Evolutionary conservation across 2,113 vertebrate species (phyloP), one percentile per base, ranked within the genome.

Genomic region (Pygoscelis adeliae): DNA sequence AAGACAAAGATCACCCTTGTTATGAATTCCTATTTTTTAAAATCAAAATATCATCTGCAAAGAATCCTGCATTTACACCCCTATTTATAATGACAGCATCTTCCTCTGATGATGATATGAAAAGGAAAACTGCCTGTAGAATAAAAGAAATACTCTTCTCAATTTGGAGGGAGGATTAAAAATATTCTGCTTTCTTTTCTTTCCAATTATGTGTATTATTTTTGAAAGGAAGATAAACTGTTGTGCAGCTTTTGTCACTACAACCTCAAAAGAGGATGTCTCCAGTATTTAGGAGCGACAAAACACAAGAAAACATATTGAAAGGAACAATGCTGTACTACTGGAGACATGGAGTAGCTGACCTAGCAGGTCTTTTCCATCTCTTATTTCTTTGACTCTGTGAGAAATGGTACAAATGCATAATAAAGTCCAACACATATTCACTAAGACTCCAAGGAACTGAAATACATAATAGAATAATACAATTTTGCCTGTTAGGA

Each of bases 361-460:
- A 95, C 94, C 91, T 89, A 50, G 89, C 16, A 83, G 87, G 84
- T 25, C 62, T 93, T 95, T 88, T 88, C 91, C 50, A 91, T 93
- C 78, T 90, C 74, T 83, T 85, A 88, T 61, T 87, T 97, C 83
- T 96, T 85, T 94, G 53, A 66, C 82, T 92, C 67, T 63, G 61
- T 76, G 15, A 95, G 70, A 91, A 93, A 79, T 18, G 30, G 61
- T 85, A 85, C 53, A 94, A 94, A 84, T 61, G 20, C 46, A 58
- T 95, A 89, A 91, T 87, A 46, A 95, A 95, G 73, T 77, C 84
- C 66, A 94, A 76, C 50, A 72, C 12, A 17, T 50, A 73, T 79
- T 85, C 84, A 90, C 70, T 80, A 81, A 89, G 78, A 86, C 73
- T 81, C 82, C 2, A 1, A 94, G 70, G 38, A 91, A 88, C 46